Base-by-base conservation (phyloP, 2,888 invertebrate species). In the Prosapia bicincta region DNA sequence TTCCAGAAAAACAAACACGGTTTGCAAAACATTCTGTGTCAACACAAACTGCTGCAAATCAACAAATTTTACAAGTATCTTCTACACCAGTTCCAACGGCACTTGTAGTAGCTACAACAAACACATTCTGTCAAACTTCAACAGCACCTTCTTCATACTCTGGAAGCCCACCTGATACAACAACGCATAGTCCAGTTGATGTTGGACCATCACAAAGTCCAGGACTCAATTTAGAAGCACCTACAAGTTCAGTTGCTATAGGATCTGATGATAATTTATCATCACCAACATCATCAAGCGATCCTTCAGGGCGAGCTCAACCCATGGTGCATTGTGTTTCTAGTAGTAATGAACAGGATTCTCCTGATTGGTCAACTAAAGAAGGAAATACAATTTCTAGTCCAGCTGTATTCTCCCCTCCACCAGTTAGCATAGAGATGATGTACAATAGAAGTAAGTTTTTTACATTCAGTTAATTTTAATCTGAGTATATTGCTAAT, bases 261-360 rank as follows among this genome's bases (percentile, higher is more conserved):
- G 79, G 85, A 82, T 70, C 85, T 83, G 30, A 84, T 83, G 28
- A 83, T 83, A 72, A 83, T 80, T 68, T 82, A 81, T 71, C 83
- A 81, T 82, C 84, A 81, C 81, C 81, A 26, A 84, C 84, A 3
- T 83, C 84, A 3, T 78, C 80, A 7, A 79, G 79, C 66, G 75
- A 75, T 43, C 79, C 79, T 26, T 69, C 76, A 0, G 76, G 78
- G 15, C 65, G 76, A 10, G 24, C 76, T 10, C 79, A 80, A 70
- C 91, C 92, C 6, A 91, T 94, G 94, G 95, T 95, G 28, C 95
- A 95, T 83, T 95, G 94, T 83, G 92, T 95, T 78, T 94, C 95
- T 32, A 94, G 94, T 83, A 94, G 94, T 81, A 94, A 94, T 65
- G 80, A 79, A 65, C 79, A 80, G 67, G 80, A 80, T 69, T 72